A percentile compares a stretch with the other conserved stretches of the same genome.
Conservation (phyloP, 2,113 vertebrate species). For the Narcine bancroftii region DNA sequence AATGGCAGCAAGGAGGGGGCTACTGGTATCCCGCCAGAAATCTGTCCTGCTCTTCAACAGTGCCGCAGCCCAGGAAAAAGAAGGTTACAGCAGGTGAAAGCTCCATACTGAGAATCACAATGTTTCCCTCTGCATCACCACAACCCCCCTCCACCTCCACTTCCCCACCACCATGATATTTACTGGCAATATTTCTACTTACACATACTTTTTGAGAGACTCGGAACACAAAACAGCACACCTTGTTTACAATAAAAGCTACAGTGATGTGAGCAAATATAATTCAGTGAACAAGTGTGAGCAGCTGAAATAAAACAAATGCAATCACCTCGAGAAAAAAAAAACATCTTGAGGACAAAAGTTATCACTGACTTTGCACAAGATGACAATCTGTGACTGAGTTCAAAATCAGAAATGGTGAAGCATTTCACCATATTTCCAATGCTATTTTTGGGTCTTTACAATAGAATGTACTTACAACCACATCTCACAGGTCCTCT, state of each 20-base stretch:
- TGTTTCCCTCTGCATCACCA: no score
- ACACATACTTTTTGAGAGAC: not conserved
- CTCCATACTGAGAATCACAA: not conserved
- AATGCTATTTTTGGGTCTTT: conserved; percentile 23
- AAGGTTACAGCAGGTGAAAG: not conserved
- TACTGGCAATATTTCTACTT: conserved; percentile 1
- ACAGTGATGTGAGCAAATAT: not conserved
- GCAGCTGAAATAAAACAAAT: not conserved
- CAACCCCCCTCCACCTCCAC: no score
- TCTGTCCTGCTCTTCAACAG: not conserved
- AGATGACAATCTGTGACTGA: not conserved
- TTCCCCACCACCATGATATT: not conserved
- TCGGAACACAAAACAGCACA: not conserved
- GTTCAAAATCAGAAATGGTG: not conserved
- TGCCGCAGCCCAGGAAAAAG: not conserved
- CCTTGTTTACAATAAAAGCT: not conserved
- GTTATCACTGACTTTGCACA: not conserved
- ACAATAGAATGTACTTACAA: conserved; percentile 46
- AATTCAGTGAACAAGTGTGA: not conserved
- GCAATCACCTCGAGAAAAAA: not conserved
- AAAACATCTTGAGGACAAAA: not conserved
- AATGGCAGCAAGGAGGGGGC: not conserved
- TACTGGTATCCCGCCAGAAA: not conserved
- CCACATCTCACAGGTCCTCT: conserved; percentile 44
- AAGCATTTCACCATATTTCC: not conserved